A percentile compares a stretch with the other conserved stretches of the same genome.
Evolutionary conservation across 2,113 vertebrate genomes (phyloP).

Genomic region (Pterocles burchelli): DNA sequence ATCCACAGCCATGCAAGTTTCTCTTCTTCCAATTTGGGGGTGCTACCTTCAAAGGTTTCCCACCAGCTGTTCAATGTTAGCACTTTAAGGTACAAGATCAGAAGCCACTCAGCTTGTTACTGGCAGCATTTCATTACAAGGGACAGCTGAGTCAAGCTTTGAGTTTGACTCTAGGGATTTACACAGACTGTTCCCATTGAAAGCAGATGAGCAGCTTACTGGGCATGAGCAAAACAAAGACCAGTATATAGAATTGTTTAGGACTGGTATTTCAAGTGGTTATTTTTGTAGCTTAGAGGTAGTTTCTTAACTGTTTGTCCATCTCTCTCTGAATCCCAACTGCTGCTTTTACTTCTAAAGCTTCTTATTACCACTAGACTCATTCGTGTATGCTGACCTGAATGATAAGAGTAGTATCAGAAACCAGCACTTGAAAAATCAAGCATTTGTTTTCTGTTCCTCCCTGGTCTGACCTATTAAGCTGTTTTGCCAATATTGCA

Average conservation of each 20-base stretch:
- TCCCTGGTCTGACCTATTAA: not conserved
- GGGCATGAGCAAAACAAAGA: not conserved
- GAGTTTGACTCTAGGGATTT: not conserved
- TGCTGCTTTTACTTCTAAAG: too few species aligned
- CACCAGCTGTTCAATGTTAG: not conserved
- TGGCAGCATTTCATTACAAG: not conserved
- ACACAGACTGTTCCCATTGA: not conserved
- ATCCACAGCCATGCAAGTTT: not conserved
- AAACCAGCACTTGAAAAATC: not conserved
- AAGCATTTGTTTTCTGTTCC: not conserved
- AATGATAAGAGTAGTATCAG: not conserved
- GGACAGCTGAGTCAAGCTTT: constrained; percentile 28
- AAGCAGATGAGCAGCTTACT: not conserved
- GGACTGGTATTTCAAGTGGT: not conserved
- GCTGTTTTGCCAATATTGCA: not conserved
- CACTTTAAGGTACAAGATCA: not conserved
- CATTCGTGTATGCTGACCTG: not conserved
- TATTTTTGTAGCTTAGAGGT: not conserved
- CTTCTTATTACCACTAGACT: not conserved
- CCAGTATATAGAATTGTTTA: not conserved
- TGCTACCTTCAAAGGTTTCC: not conserved
- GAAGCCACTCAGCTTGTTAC: constrained; percentile 31
- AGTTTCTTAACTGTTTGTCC: not conserved
- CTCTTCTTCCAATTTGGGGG: not conserved
- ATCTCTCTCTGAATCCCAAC: not conserved